Evolutionary conservation across 2,888 invertebrate species (phyloP), one percentile per base, ranked within the genome.

Genomic region (Chalcis sispes): DNA sequence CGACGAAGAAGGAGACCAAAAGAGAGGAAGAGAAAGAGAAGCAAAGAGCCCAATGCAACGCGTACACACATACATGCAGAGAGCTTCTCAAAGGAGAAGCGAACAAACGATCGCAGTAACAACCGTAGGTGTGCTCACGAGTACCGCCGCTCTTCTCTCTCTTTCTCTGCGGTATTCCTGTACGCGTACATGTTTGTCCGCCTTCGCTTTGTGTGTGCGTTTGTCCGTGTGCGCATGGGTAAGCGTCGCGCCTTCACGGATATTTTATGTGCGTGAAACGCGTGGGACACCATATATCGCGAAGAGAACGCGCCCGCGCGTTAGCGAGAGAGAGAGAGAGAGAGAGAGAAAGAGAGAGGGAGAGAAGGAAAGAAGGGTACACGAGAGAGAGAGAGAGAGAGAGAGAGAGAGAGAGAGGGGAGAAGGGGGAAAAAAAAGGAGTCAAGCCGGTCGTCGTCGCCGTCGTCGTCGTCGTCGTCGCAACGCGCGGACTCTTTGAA

Each of bases 401-500:
- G 48, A 32, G 32, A 52, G 67, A 20, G 46, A 10, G 64, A 56
- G 58, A 58, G 54, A 4, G 13, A 20, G 15, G 10, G 46, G 64
- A 58, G 59, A 25, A 23, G 62, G 50, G 66, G 50, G 61, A 40
- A 77, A 75, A 42, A 70, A 79, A 74, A 64, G 75, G 64, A 72
- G 69, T 69, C 75, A 73, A 76, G 78, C 78, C 76, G 76, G 78
- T 78, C 77, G 76, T 13, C 42, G 65, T 25, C 36, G 52, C 25
- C 65, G 65, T 48, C 71, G 62, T 54, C 65, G 78, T 78, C 77
- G 76, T 13, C 42, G 65, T 25, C 36, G 52, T 32, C 65, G 65
- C 36, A 32, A 72, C 59, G 62, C 66, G 75, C 81, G 77, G 77
- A 77, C 77, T 79, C 79, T 80, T 81, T 80, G 81, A 79, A 79